phyloP scores from a whole-genome alignment of 2,797 vertebrate species.

The Paguma larvata region DNA sequence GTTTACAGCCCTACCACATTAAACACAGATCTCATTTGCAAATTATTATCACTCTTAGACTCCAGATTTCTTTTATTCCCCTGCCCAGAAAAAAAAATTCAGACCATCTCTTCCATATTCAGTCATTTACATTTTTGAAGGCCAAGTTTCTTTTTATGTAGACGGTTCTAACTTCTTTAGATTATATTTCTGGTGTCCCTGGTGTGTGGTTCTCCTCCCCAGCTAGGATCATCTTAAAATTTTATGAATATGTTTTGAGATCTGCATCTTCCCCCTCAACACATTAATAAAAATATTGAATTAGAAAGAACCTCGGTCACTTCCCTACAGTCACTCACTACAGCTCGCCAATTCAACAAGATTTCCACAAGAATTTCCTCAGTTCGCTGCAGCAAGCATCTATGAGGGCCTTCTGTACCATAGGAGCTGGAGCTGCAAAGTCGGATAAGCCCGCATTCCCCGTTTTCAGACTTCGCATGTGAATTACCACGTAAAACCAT shows the following conservation, averaged over 20 bases:
- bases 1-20: constrained; percentile 65
- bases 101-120: constrained; percentile 60
- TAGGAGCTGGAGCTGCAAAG: not conserved
- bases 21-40: constrained; percentile 76
- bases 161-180: constrained; percentile 75
- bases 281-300: constrained; percentile 81
- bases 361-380: constrained; percentile 21
- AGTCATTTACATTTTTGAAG: constrained; percentile 84
- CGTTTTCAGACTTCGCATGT: not conserved
- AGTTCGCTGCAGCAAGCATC: not conserved
- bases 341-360: constrained; percentile 53
- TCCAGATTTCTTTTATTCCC: constrained; percentile 78
- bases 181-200: constrained; percentile 81
- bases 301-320: constrained; percentile 55
- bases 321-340: constrained; percentile 67
- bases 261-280: constrained; percentile 64
- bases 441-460: not conserved
- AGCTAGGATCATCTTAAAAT: constrained; percentile 80
- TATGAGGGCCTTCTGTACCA: not conserved
- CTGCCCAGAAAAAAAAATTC: constrained; percentile 69
- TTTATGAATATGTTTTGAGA: constrained; percentile 81
- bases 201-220: constrained; percentile 74
- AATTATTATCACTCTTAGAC: constrained; percentile 73
- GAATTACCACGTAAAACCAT: not conserved
- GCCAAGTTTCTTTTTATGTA: constrained; percentile 82